Percentiles rank a stretch among this genome's conserved stretches.
These are phyloP conservation scores for Stomatorhinus ivindoensis DNA, from an alignment of 2,113 vertebrate species.

Conservation along the genomic window DNA sequence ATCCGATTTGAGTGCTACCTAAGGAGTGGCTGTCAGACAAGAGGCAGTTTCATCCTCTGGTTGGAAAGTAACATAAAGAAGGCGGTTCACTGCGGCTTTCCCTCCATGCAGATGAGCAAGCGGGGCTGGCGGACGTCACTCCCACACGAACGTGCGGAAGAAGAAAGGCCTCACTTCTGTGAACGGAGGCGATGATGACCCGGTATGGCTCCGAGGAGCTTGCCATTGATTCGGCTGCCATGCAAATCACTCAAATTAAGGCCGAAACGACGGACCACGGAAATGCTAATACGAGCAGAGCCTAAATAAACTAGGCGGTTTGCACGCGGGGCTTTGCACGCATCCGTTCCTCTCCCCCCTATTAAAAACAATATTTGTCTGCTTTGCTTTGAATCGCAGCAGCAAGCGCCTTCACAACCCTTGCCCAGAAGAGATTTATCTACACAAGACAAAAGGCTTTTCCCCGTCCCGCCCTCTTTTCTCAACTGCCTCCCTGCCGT, in stretches of 20 bases:
- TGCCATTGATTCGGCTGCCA: background rate
- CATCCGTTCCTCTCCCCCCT: slow-evolving; percentile 10
- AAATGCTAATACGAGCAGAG: background rate
- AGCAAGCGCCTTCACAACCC: slow-evolving; percentile 17
- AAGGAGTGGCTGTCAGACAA: background rate
- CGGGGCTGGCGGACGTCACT: background rate
- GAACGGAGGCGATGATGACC: background rate
- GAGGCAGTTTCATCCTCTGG: background rate
- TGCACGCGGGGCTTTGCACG: background rate
- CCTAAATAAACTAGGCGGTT: background rate
- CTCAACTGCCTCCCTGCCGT: background rate
- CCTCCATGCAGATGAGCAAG: background rate
- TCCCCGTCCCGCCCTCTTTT: slow-evolving; percentile 37
- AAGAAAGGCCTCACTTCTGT: background rate
- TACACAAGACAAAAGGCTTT: slow-evolving; percentile 40
- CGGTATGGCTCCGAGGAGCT: too few relatives aligned
- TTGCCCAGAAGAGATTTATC: slow-evolving; percentile 25
- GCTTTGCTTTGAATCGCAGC: slow-evolving; percentile 21
- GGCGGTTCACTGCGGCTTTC: background rate
- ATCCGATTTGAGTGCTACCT: background rate
- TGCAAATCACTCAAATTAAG: background rate
- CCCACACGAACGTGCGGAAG: background rate
- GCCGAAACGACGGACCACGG: too few relatives aligned
- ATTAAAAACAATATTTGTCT: slow-evolving; percentile 23
- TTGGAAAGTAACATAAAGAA: background rate